Evolutionary conservation across 2,113 vertebrate genomes (phyloP).

Genomic region (Eublepharis macularius): DNA sequence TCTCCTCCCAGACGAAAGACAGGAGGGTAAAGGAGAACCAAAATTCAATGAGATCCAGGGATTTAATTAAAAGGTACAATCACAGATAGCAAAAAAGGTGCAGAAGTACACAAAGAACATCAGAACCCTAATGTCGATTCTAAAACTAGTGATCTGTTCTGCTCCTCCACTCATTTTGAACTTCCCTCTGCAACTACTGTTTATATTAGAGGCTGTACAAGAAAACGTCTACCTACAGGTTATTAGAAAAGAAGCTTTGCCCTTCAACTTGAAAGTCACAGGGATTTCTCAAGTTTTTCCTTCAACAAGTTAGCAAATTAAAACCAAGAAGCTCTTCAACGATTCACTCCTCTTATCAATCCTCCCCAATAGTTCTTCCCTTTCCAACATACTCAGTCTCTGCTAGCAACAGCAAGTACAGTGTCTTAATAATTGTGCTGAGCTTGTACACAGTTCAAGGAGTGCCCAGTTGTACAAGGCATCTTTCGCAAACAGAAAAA

Average conservation of each 20-base stretch:
- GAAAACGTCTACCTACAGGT: background rate
- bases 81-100: background rate
- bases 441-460: conserved; percentile 28
- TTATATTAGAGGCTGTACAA: background rate
- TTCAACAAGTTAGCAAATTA: background rate
- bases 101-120: background rate
- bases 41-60: background rate
- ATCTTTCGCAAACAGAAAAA: conserved; percentile 51
- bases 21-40: background rate
- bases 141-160: background rate
- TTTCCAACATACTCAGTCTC: conserved; percentile 7
- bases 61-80: background rate
- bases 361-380: background rate
- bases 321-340: background rate
- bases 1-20: background rate
- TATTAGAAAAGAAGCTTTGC: background rate
- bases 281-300: background rate
- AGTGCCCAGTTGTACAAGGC: conserved; percentile 46
- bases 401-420: conserved; percentile 4
- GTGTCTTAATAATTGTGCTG: conserved; percentile 25
- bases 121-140: background rate
- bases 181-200: background rate
- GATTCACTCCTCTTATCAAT: background rate
- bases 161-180: too few relatives aligned
- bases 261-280: background rate